These are phyloP conservation scores for Nasua narica DNA, from an alignment of 2,797 vertebrate genomes.

Conservation along the genomic window DNA sequence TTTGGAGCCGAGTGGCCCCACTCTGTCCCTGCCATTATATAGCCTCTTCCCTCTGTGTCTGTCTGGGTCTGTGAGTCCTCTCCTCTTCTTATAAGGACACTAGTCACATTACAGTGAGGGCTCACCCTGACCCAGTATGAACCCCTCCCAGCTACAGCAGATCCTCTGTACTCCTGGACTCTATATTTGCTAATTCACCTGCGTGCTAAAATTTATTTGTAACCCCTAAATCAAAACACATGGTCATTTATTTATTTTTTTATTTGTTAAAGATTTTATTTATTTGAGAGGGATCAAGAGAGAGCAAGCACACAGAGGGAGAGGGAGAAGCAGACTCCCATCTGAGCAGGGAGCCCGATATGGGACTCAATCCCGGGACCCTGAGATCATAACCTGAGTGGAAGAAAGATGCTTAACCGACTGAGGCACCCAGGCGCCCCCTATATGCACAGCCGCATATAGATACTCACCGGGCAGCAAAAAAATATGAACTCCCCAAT, in stretches of 20 bases:
- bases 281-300: not conserved
- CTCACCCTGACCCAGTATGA: not conserved
- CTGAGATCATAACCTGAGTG: not conserved
- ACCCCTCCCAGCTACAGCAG: not conserved
- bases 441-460: not conserved
- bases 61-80: not conserved
- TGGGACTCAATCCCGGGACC: not conserved
- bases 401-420: not conserved
- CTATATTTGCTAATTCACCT: not conserved
- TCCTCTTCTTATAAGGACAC: not conserved
- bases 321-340: not conserved
- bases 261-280: not conserved
- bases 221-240: not conserved
- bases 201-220: not conserved
- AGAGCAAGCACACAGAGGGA: not conserved
- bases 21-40: fast-evolving
- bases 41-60: not conserved
- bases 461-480: not conserved
- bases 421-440: not conserved
- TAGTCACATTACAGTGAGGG: not conserved
- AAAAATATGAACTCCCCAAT: not conserved
- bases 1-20: fast-evolving
- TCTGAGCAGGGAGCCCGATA: not conserved
- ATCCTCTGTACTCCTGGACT: not conserved
- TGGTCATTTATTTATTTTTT: not conserved